Base-by-base conservation (phyloP, 1,140 invertebrate genomes). In the Drosophila yakuba region DNA sequence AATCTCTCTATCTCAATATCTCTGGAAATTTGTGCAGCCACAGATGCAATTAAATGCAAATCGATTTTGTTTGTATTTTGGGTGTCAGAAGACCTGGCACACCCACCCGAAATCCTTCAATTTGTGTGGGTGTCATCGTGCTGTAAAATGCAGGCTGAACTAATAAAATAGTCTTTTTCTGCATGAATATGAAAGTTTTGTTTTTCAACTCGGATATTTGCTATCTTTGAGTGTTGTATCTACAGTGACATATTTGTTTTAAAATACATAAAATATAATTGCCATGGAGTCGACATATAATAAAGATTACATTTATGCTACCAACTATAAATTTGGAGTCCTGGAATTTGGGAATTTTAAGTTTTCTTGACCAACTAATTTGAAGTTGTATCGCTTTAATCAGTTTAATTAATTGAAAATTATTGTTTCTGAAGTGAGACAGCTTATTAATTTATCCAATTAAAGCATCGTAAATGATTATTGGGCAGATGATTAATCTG, bases 21-120 rank as follows among this genome's bases (percentile, higher is more conserved):
- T 45, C 43, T 63, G 77, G 66, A 85, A 84, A 80, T 81, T 82
- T 80, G 80, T 72, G 61, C 61, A 84, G 80, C 80, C 81, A 66
- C 81, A 84, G 75, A 61, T 84, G 80, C 80, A 84, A 80, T 84
- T 84, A 84, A 84, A 84, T 80, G 80, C 77, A 84, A 84, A 84
- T 84, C 80, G 81, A 84, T 80, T 84, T 79, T 84, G 80, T 83
- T 85, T 83, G 80, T 80, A 73, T 67, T 80, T 68, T 20, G 78
- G 61, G 60, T 43, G 59, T 56, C n/a, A 11, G 12, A 3, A 50
- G 20, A 36, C 14, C 25, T 41, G 52, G 39, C 54, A 76, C 71
- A 59, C 76, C 80, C 76, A 66, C 64, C 36, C 17, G 15, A 64
- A 48, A 43, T 17, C 12, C 15, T 23, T 28, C n/a, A 32, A 38